These are phyloP conservation scores for Anagrus nilaparvatae DNA, from an alignment of 1,140 invertebrate genomes.

Conservation along the genomic window DNA sequence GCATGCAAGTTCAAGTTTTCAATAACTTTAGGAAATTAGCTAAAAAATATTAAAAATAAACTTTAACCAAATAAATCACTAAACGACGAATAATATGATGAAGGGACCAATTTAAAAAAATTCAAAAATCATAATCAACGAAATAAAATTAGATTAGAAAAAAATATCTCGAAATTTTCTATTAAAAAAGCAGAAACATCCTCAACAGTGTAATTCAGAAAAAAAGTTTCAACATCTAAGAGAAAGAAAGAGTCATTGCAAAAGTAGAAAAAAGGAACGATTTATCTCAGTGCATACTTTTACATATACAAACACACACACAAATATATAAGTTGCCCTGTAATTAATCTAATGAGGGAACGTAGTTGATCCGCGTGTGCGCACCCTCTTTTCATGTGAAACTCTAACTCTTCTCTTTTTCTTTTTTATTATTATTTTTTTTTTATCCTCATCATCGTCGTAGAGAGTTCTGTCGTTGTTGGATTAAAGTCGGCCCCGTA, in stretches of 20 bases:
- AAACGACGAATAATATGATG: constrained; percentile 16
- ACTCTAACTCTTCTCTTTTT: too few species aligned
- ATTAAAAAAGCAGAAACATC: too few species aligned
- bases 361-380: neutral
- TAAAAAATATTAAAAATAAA: constrained; percentile 4
- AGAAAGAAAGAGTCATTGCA: neutral
- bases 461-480: too few species aligned
- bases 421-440: too few species aligned
- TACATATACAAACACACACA: neutral
- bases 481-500: too few species aligned
- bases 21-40: neutral
- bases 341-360: constrained; percentile 3
- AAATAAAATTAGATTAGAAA: too few species aligned
- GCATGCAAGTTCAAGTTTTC: neutral
- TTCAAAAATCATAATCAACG: neutral
- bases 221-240: too few species aligned
- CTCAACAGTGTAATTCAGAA: too few species aligned
- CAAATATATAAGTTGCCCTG: neutral
- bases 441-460: too few species aligned
- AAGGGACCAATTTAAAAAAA: constrained; percentile 33
- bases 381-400: too few species aligned
- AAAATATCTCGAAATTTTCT: too few species aligned
- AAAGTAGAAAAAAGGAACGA: constrained; percentile 1
- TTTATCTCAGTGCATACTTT: neutral
- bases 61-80: too few species aligned